Base-by-base conservation (phyloP, 2,888 invertebrate species). In the Catocala sponsa region DNA sequence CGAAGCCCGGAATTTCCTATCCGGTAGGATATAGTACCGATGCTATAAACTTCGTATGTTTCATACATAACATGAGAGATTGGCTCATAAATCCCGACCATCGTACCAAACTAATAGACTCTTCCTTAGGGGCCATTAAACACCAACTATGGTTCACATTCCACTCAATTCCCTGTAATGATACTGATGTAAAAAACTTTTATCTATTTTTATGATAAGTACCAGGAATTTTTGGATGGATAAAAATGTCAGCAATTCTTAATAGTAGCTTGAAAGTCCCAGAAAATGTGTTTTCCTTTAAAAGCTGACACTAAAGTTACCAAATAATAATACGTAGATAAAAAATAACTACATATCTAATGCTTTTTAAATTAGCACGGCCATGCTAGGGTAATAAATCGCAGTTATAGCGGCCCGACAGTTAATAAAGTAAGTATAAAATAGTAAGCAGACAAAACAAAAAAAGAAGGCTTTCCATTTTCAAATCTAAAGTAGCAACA, bases 71-170 rank as follows among this genome's bases (percentile, higher is more conserved):
- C 72, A 76, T 74, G 79, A 78, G 74, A 85, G 82, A 88, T 87
- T 83, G 85, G 74, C 63, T 68, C 80, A 87, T 90, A 90, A 90
- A 89, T 90, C 82, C 78, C 69, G 78, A 70, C 72, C 74, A 79
- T 80, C 82, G 81, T 83, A 85, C 74, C 79, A 80, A 85, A 85
- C 89, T 90, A 89, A 90, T 85, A 88, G 84, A 87, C 81, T 81
- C 82, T 83, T 88, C 85, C 84, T 84, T 72, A 70, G 79, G 79
- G 82, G 69, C 85, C 86, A 88, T 90, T 89, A 89, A 85, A 80
- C 82, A 80, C 68, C 75, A 79, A 78, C 76, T 79, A 82, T 72
- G 78, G 82, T 76, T 76, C 74, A 70, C 58, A 72, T 69, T 65
- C 61, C 50, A 58, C 55, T 75, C 68, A 61, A 65, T 63, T 60